Evolutionary conservation across 2,113 vertebrate genomes (phyloP).

Genomic region (Nyctereutes procyonoides): DNA sequence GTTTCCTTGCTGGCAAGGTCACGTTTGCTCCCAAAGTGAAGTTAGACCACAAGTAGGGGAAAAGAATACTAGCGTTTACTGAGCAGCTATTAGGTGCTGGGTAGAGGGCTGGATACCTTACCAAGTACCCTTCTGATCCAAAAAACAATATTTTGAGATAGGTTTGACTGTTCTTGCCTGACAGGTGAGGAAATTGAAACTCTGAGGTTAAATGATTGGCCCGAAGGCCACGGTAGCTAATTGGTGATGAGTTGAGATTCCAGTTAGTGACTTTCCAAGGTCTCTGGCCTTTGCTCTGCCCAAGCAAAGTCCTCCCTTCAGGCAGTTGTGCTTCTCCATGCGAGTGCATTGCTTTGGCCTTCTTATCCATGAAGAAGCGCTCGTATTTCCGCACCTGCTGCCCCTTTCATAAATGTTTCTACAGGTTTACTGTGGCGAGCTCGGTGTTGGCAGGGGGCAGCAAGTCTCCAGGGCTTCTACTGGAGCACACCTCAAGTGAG

Average conservation of each 20-base stretch:
- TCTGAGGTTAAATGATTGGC: not conserved
- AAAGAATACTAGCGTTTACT: not conserved
- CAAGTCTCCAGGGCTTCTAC: not conserved
- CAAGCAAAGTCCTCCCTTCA: not conserved
- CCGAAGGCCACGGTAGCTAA: not conserved
- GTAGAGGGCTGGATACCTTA: not conserved
- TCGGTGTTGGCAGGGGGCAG: not conserved
- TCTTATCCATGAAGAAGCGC: not conserved
- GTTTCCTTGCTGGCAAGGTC: not conserved
- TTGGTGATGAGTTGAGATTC: not conserved
- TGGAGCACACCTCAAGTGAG: not conserved
- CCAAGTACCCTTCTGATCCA: not conserved
- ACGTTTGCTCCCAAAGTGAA: not conserved
- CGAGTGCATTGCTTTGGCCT: fast-evolving
- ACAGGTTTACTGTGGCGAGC: not conserved
- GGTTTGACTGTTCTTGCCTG: not conserved
- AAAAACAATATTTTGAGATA: not conserved
- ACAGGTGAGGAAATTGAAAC: not conserved
- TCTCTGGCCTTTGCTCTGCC: too few relatives aligned
- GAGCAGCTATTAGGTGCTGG: not conserved
- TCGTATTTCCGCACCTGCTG: not conserved
- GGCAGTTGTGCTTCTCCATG: not conserved
- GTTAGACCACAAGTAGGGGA: fast-evolving
- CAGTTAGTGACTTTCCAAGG: not conserved
- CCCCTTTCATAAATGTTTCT: not conserved